phyloP scores from a whole-genome alignment of 2,113 vertebrate genomes.

The Aegithalos caudatus region DNA sequence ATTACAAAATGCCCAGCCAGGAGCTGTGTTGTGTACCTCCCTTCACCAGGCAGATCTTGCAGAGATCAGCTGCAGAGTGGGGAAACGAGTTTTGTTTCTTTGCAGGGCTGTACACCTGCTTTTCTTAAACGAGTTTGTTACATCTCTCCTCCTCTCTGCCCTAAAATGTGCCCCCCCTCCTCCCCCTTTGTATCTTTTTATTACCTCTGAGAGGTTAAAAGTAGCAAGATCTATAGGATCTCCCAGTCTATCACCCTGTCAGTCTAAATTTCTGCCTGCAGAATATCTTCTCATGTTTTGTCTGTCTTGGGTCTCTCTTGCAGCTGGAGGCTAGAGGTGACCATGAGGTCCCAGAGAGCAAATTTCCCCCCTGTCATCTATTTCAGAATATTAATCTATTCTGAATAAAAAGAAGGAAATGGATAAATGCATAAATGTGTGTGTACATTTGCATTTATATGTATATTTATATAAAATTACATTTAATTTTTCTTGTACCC shows the following conservation, averaged over 20 bases:
- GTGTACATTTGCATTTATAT: neutral
- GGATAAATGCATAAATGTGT: neutral
- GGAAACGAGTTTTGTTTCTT: neutral
- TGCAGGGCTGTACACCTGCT: neutral
- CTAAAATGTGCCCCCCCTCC: too few relatives aligned
- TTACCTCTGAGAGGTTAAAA: neutral
- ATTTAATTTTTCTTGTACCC: neutral
- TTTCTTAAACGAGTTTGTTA: too few relatives aligned
- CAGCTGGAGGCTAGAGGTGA: neutral
- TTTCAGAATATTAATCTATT: neutral
- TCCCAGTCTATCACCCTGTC: neutral
- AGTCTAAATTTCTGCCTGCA: neutral
- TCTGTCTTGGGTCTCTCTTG: neutral
- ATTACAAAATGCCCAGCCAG: neutral
- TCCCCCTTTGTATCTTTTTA: neutral
- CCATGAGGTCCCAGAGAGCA: neutral
- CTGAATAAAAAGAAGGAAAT: neutral
- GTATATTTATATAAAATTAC: neutral
- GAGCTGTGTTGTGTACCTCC: neutral
- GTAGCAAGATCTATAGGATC: neutral
- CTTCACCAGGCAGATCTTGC: neutral
- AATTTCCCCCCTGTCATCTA: neutral
- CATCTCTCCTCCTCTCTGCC: too few relatives aligned
- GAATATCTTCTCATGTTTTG: neutral
- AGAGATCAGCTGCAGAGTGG: neutral